A percentile compares a stretch with the other conserved stretches of the same genome.
Evolutionary conservation across 2,888 invertebrate genomes (phyloP).

Genomic region (Galerucella nymphaeae): DNA sequence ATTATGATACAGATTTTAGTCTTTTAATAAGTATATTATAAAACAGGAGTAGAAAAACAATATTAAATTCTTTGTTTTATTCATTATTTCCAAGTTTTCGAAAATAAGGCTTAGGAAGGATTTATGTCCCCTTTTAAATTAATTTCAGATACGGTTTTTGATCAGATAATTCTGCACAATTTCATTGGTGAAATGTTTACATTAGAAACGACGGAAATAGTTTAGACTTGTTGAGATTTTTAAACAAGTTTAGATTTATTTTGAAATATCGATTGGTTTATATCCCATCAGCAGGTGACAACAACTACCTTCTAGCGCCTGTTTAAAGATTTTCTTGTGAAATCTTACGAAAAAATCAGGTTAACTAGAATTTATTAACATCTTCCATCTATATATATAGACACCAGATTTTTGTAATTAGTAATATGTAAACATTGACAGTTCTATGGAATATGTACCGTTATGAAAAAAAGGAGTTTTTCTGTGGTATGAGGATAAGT

Average conservation of each 20-base stretch:
- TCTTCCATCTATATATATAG: conserved; percentile 12
- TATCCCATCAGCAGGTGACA: conserved; percentile 31
- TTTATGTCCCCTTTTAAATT: background rate
- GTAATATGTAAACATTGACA: background rate
- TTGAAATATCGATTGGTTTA: conserved; percentile 27
- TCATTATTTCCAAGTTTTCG: background rate
- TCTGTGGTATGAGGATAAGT: too few species aligned
- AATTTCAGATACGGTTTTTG: background rate
- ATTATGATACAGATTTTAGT: too few species aligned
- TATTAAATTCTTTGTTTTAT: background rate
- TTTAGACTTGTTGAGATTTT: conserved; percentile 21
- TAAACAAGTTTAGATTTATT: conserved; percentile 18
- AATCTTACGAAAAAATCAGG: conserved; percentile 24
- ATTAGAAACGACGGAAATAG: conserved; percentile 18
- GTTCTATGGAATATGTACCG: background rate
- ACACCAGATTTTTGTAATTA: conserved; percentile 6
- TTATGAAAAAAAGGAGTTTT: too few species aligned
- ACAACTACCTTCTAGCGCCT: conserved; percentile 13
- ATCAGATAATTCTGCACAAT: conserved; percentile 20
- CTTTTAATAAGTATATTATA: too few species aligned
- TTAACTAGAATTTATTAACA: conserved; percentile 21
- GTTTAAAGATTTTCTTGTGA: conserved; percentile 21
- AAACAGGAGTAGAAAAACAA: too few species aligned
- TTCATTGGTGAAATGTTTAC: conserved; percentile 24
- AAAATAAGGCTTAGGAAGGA: background rate